Percentiles rank a stretch among this genome's conserved stretches.
phyloP scores from a whole-genome alignment of 2,888 invertebrate genomes.

The Aradus depressus region DNA sequence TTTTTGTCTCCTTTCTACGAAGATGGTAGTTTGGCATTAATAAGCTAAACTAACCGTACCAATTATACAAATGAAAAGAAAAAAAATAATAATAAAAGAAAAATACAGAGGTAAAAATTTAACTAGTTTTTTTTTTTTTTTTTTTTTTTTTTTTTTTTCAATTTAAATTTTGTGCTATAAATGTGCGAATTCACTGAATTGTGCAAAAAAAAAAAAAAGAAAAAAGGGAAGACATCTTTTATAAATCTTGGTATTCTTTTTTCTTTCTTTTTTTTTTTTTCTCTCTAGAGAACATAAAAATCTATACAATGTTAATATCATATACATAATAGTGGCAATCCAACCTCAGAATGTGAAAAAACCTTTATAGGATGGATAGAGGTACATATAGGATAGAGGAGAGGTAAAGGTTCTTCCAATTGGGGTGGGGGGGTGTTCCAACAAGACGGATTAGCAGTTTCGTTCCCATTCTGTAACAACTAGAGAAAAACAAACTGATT shows the following conservation, averaged over 20 bases:
- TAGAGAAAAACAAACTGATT: no score
- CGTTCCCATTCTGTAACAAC: no score
- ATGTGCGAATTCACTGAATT: slow-evolving; percentile 18
- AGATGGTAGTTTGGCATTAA: no score
- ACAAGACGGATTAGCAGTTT: no score
- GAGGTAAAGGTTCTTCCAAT: no score
- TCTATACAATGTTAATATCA: slow-evolving; percentile 20
- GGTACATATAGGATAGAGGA: no score
- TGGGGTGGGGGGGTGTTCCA: no score
- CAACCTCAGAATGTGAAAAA: slow-evolving; percentile 20
- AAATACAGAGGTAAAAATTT: slow-evolving; percentile 15
- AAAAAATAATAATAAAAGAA: slow-evolving; percentile 13
- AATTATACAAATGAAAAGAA: not conserved
- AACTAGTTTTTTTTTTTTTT: not conserved
- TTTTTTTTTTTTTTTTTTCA: not conserved
- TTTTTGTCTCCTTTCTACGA: slow-evolving; percentile 14
- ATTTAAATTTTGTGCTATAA: slow-evolving; percentile 17
- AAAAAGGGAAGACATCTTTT: slow-evolving; percentile 19
- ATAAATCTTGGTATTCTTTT: slow-evolving; percentile 8
- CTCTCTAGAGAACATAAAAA: slow-evolving; percentile 12
- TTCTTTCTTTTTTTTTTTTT: slow-evolving; percentile 1
- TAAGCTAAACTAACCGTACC: no score
- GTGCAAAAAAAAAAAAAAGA: no score
- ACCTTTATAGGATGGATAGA: no score
- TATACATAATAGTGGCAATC: slow-evolving; percentile 11